Base-by-base conservation (phyloP, 2,888 invertebrate species). In the Formica aserva region DNA sequence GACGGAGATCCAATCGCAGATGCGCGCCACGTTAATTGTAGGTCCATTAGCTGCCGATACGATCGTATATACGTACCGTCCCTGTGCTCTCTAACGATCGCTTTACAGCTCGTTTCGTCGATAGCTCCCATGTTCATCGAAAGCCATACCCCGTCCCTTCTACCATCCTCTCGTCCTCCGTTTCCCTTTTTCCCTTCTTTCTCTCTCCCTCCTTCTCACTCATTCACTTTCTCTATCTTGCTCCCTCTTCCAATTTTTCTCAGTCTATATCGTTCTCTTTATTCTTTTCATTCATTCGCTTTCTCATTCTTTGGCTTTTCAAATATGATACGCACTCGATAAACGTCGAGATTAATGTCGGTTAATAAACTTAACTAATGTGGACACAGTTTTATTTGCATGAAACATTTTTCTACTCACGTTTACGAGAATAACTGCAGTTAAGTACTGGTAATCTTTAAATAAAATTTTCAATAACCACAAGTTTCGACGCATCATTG, bases 41-140 rank as follows among this genome's bases (percentile, higher is more conserved):
- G 91, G 91, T 92, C 93, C 92, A 93, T 93, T 93, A 93, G 93
- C 91, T 85, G 89, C 87, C 91, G 92, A 92, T 92, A 91, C 91
- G 91, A 92, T 92, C 92, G 91, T 89, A 88, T 89, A 82, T 90
- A 86, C 81, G 35, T 84, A 78, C 60, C 41, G 71, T 71, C 38
- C 81, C 69, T 67, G 80, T 89, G 85, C 85, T 87, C 86, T 90
- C 90, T 90, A 87, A 85, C 90, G 89, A 89, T 90, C 90, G 86
- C 83, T 90, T 86, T 87, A 82, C 87, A 86, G 85, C 88, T 85
- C 85, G 89, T 88, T 86, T 85, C 80, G 71, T 57, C 83, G 83
- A 67, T 85, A 71, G 75, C 82, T 69, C 22, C 55, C 71, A 76
- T 52, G 83, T 77, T 74, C 74, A 63, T 81, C 69, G 84, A 75